A percentile compares a stretch with the other conserved stretches of the same genome.
These are phyloP conservation scores for Patella depressa DNA, from an alignment of 2,888 invertebrate genomes.

Conservation along the genomic window DNA sequence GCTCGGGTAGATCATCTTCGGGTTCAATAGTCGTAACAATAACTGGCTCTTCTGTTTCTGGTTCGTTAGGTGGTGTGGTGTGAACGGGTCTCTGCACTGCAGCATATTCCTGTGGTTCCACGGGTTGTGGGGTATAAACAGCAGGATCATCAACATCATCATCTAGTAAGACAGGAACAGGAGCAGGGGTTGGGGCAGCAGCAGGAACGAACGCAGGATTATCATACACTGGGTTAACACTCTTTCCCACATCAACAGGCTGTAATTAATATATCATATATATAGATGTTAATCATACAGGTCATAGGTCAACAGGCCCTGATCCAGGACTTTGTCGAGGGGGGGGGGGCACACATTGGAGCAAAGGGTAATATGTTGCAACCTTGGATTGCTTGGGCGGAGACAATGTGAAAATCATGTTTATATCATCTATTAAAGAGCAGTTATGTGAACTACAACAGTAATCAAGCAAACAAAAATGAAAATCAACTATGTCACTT, in stretches of 20 bases:
- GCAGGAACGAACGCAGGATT: slow-evolving; percentile 29
- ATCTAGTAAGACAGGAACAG: not conserved
- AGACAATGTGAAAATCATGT: too few relatives aligned
- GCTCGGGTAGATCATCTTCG: not conserved
- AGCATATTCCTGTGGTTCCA: slow-evolving; percentile 24
- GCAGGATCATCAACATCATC: not conserved
- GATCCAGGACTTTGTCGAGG: too few relatives aligned
- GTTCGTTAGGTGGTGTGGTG: not conserved
- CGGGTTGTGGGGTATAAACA: not conserved
- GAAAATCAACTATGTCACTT: too few relatives aligned
- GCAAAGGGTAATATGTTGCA: too few relatives aligned
- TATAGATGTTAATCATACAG: too few relatives aligned
- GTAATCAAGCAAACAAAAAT: too few relatives aligned
- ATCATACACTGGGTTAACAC: slow-evolving; percentile 41
- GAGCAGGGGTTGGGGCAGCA: not conserved
- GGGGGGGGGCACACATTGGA: too few relatives aligned
- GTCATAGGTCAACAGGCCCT: too few relatives aligned
- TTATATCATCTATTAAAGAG: too few relatives aligned
- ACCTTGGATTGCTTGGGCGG: too few relatives aligned
- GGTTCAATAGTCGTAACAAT: slow-evolving; percentile 15
- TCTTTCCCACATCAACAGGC: slow-evolving; percentile 18
- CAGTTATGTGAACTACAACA: too few relatives aligned
- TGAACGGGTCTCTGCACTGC: slow-evolving; percentile 32
- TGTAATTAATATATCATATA: slow-evolving; percentile 10
- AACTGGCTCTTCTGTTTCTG: slow-evolving; percentile 14